These are phyloP conservation scores for Bolinopsis microptera DNA, from an alignment of 37 sponge, comb jelly and placozoan species.

Conservation along the genomic window DNA sequence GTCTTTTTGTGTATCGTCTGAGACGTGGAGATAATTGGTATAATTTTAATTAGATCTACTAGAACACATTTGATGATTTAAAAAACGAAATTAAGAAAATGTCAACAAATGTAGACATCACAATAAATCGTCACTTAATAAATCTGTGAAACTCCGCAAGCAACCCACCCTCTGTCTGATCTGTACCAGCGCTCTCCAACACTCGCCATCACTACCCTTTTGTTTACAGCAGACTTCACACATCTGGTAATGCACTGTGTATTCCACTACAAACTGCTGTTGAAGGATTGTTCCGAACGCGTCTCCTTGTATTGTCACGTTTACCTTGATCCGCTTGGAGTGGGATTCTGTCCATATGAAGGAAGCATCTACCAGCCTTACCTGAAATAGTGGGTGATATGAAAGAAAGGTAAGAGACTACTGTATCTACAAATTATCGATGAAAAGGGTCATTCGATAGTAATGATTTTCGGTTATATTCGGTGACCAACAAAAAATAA, in stretches of 20 bases:
- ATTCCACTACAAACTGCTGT: conserved; percentile 93
- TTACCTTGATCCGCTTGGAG: conserved; percentile 93
- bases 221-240: conserved; percentile 91
- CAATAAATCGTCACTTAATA: too few species aligned
- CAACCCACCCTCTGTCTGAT: conserved; percentile 90
- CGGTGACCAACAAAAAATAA: conserved; percentile 13
- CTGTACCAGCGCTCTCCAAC: conserved; percentile 93
- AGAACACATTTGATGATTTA: too few species aligned
- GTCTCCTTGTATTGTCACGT: conserved; percentile 92
- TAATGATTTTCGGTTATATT: too few species aligned
- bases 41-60: background rate
- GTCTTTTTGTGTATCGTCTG: conserved; percentile 94
- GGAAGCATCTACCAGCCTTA: conserved; percentile 91
- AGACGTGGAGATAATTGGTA: background rate
- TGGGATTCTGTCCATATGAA: conserved; percentile 99
- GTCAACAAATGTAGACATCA: too few species aligned
- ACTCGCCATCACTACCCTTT: conserved; percentile 78
- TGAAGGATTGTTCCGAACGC: conserved; percentile 84
- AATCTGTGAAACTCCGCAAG: too few species aligned
- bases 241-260: conserved; percentile 90
- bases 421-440: background rate
- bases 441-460: background rate
- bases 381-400: conserved; percentile 70
- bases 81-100: too few species aligned
- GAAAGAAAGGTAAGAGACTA: background rate